These are phyloP conservation scores for Burhinus oedicnemus DNA, from an alignment of 2,113 vertebrate genomes.

Conservation along the genomic window DNA sequence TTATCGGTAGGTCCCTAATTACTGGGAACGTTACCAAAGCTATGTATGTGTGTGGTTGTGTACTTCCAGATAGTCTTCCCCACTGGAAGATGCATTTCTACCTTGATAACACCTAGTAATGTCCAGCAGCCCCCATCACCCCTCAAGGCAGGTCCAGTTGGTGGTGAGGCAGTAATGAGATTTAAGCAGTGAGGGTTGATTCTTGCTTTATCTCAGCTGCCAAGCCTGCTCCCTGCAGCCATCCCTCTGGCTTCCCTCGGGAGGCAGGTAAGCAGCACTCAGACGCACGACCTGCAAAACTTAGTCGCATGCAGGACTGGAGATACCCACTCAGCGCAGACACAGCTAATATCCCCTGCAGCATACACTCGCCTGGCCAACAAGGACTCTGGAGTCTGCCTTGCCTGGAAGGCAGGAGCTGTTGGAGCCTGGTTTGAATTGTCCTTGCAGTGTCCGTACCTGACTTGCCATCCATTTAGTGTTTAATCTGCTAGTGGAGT, in stretches of 20 bases:
- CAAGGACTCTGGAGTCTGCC: not conserved
- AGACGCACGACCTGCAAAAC: fast-evolving
- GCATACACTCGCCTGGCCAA: fast-evolving
- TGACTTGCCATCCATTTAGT: not conserved
- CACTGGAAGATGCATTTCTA: not conserved
- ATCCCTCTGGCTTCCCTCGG: not conserved
- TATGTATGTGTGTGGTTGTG: not conserved
- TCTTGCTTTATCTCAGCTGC: fast-evolving
- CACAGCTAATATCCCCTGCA: not conserved
- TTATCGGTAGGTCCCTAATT: not conserved
- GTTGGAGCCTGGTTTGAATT: not conserved
- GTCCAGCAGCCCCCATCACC: not conserved
- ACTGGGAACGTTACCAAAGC: not conserved
- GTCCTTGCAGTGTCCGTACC: not conserved
- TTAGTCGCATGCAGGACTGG: fast-evolving
- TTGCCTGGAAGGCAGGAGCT: not conserved
- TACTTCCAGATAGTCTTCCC: not conserved
- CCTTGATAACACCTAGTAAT: not conserved
- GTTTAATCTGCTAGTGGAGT: not conserved
- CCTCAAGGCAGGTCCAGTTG: not conserved
- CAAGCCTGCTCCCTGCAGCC: not conserved
- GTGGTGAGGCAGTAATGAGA: not conserved
- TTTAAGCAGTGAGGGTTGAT: not conserved
- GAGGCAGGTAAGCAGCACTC: not conserved
- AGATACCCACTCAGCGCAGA: not conserved